Evolutionary conservation across 2,113 vertebrate species (phyloP).

Genomic region (Rhagologus leucostigma): DNA sequence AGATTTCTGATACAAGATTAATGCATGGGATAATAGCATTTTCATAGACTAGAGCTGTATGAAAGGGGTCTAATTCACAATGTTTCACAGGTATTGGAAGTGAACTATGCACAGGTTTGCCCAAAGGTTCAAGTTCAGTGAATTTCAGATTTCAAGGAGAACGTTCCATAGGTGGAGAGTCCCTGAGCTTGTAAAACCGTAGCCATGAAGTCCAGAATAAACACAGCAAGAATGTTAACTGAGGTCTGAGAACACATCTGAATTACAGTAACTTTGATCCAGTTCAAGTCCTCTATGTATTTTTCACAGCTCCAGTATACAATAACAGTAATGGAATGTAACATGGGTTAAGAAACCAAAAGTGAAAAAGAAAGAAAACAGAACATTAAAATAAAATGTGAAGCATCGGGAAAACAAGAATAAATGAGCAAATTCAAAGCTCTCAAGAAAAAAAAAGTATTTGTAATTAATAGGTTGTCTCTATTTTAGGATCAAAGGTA

Average conservation of each 20-base stretch:
- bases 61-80: not conserved
- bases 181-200: slow-evolving; percentile 13
- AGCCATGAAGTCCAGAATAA: slow-evolving; percentile 37
- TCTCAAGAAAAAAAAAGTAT: too few species aligned
- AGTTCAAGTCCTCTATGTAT: not conserved
- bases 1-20: not conserved
- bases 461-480: not conserved
- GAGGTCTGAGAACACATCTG: slow-evolving; percentile 14
- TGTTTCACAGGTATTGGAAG: not conserved
- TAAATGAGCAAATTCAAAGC: not conserved
- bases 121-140: not conserved
- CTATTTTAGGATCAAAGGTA: not conserved
- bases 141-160: slow-evolving; percentile 22
- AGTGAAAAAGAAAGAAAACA: not conserved
- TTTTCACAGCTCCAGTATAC: slow-evolving; percentile 22
- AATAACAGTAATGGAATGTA: slow-evolving; percentile 1
- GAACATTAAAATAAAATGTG: not conserved
- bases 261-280: slow-evolving; percentile 5
- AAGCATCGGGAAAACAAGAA: not conserved
- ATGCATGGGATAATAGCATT: not conserved
- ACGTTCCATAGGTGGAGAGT: not conserved
- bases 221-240: slow-evolving; percentile 25
- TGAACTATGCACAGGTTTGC: not conserved
- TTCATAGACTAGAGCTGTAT: not conserved
- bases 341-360: not conserved